A percentile compares a stretch with the other conserved stretches of the same genome.
Evolutionary conservation across 2,113 vertebrate species (phyloP).

Genomic region (Gasterosteus aculeatus): DNA sequence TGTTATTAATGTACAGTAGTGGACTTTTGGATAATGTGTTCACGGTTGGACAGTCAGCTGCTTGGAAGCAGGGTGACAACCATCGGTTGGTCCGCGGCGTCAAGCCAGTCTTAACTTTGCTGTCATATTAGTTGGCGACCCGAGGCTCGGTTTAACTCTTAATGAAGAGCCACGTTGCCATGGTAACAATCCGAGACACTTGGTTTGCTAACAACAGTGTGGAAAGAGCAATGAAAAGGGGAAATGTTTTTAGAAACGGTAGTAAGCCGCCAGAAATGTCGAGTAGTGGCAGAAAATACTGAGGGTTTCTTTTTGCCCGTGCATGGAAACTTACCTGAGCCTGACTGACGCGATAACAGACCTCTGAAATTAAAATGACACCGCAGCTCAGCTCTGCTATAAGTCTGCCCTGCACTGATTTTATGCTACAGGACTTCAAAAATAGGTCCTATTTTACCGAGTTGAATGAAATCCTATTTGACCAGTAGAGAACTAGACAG

Average conservation of each 20-base stretch:
- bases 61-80: not conserved
- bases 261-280: not conserved
- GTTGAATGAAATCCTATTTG: not conserved
- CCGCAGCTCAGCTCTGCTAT: not conserved
- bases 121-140: not conserved
- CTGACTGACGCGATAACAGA: not conserved
- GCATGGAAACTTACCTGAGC: not conserved
- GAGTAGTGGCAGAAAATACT: not conserved
- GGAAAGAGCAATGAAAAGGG: not conserved
- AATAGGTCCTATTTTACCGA: not conserved
- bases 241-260: not conserved
- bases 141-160: not conserved
- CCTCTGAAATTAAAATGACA: not conserved
- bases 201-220: not conserved
- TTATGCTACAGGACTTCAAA: not conserved
- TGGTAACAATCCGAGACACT: not conserved
- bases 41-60: not conserved
- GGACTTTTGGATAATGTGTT: not conserved
- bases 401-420: not conserved
- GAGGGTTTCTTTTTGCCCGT: not conserved
- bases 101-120: not conserved
- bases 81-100: not conserved
- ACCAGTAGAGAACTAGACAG: not conserved
- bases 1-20: not conserved
- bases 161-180: not conserved